These are phyloP conservation scores for Carposina sasakii DNA, from an alignment of 1,140 invertebrate species.

Conservation along the genomic window DNA sequence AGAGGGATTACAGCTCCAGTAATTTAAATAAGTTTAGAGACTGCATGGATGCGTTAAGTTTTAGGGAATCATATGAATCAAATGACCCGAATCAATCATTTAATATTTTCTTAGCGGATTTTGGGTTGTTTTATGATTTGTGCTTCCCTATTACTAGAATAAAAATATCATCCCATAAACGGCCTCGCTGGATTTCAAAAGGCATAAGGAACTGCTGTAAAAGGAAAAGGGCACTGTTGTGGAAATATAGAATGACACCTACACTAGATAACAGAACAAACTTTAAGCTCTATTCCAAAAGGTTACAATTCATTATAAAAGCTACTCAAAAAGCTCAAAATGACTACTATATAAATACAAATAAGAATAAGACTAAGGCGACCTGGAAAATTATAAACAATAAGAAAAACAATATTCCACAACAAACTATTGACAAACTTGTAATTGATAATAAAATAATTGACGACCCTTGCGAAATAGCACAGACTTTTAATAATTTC, in stretches of 20 bases:
- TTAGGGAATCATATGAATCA: slow-evolving; percentile 2
- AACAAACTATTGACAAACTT: background rate
- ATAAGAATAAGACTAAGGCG: slow-evolving; percentile 3
- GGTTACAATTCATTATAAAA: background rate
- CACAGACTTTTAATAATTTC: background rate
- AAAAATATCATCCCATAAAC: background rate
- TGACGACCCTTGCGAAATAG: background rate
- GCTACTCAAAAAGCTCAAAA: slow-evolving; percentile 4
- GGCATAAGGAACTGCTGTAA: background rate
- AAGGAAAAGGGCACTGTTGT: slow-evolving; percentile 2
- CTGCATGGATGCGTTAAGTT: background rate
- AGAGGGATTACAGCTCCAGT: background rate
- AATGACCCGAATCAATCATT: slow-evolving; percentile 1
- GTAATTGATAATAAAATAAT: background rate
- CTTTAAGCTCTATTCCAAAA: background rate
- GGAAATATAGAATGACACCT: slow-evolving; percentile 1
- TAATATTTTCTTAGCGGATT: background rate
- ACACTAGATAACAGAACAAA: background rate
- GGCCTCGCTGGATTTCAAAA: slow-evolving; percentile 2
- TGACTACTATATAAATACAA: slow-evolving; percentile 6
- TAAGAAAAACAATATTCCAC: background rate
- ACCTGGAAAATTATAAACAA: slow-evolving; percentile 8
- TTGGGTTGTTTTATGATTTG: slow-evolving; percentile 7
- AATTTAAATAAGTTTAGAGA: slow-evolving; percentile 7
- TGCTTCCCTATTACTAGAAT: slow-evolving; percentile 5